phyloP scores from a whole-genome alignment of 2,888 invertebrate genomes.

The Mycalesis mineus region DNA sequence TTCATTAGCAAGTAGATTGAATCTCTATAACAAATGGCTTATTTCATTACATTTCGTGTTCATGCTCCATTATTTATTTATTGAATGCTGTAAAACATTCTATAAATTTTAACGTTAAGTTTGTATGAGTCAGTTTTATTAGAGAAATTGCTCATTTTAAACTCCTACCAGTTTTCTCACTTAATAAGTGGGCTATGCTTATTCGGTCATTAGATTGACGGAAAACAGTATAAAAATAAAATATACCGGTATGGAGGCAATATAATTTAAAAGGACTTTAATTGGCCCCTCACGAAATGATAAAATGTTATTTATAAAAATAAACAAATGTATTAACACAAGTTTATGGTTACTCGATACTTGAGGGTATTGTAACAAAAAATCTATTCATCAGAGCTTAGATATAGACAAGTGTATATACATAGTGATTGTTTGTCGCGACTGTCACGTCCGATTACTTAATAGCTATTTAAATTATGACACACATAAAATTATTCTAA shows the following conservation, averaged over 20 bases:
- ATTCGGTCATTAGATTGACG: too few relatives aligned
- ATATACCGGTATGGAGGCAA: too few relatives aligned
- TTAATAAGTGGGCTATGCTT: too few relatives aligned
- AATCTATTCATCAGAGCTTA: constrained; percentile 36
- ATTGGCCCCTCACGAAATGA: not conserved
- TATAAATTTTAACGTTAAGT: not conserved
- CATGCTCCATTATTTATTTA: constrained; percentile 9
- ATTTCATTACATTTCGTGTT: constrained; percentile 13
- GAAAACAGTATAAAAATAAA: too few relatives aligned
- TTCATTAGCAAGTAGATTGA: constrained; percentile 14
- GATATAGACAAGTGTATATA: constrained; percentile 46
- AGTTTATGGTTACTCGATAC: constrained; percentile 22
- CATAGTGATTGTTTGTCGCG: constrained; percentile 44
- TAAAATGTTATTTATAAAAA: not conserved
- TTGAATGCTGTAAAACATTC: not conserved
- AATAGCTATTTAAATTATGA: constrained; percentile 33
- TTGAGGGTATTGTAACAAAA: constrained; percentile 41
- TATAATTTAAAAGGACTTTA: not conserved
- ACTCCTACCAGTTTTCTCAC: too few relatives aligned
- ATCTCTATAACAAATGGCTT: constrained; percentile 27
- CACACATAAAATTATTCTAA: constrained; percentile 20
- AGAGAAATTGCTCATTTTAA: too few relatives aligned
- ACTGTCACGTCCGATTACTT: constrained; percentile 38
- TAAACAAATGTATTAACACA: not conserved
- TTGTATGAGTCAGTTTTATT: too few relatives aligned